Conservation (phyloP, 2,888 invertebrate species). For the Malachius bipustulatus region DNA sequence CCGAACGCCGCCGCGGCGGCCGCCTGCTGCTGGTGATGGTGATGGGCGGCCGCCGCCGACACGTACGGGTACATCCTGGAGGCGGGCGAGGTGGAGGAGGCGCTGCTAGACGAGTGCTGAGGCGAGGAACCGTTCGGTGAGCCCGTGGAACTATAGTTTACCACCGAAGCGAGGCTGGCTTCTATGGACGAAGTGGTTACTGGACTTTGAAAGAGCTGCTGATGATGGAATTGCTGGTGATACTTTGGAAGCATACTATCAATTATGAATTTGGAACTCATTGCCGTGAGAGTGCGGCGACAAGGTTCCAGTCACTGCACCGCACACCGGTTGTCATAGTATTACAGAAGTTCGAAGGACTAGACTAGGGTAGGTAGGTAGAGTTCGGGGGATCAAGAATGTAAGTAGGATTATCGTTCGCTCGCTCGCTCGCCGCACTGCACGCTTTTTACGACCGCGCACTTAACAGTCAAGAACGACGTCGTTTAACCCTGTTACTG, state of each 20-base stretch:
- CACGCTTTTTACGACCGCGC: conserved; percentile 32
- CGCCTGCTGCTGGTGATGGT: conserved; percentile 59
- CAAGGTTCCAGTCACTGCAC: conserved; percentile 32
- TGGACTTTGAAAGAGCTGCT: conserved; percentile 47
- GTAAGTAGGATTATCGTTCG: conserved; percentile 19
- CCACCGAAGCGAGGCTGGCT: conserved; percentile 57
- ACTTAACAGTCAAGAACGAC: conserved; percentile 29
- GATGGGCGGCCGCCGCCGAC: conserved; percentile 50
- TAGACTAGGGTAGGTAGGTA: conserved; percentile 4
- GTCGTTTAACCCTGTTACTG: conserved; percentile 36
- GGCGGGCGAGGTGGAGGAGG: conserved; percentile 47
- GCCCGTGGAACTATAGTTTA: conserved; percentile 45
- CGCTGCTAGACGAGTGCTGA: conserved; percentile 47
- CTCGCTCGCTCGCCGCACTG: conserved; percentile 23
- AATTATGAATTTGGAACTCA: conserved; percentile 96
- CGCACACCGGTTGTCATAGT: conserved; percentile 35
- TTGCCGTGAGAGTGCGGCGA: conserved; percentile 54
- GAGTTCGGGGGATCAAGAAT: conserved; percentile 10
- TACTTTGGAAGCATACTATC: conserved; percentile 97
- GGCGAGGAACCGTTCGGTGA: conserved; percentile 60
- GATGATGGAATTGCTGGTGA: conserved; percentile 67
- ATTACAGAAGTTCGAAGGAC: too few species aligned
- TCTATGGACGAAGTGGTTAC: conserved; percentile 52
- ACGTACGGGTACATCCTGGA: conserved; percentile 91
- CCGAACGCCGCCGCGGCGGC: conserved; percentile 54